phyloP scores from a whole-genome alignment of 2,113 vertebrate species.

The Lycocorax pyrrhopterus region DNA sequence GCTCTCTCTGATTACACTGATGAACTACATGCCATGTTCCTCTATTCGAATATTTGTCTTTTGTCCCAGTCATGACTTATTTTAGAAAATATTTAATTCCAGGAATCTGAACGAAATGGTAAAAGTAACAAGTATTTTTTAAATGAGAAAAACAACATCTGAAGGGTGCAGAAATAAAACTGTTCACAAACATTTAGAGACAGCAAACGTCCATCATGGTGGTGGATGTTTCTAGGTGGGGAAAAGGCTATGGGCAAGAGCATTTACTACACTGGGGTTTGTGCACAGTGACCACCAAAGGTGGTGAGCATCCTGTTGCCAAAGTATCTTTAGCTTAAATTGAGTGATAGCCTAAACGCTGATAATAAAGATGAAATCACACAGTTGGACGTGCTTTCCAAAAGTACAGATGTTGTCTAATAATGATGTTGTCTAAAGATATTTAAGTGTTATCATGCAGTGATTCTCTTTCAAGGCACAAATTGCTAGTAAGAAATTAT shows the following conservation, averaged over 20 bases:
- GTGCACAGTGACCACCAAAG: not conserved
- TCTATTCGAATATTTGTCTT: not conserved
- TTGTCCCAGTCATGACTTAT: not conserved
- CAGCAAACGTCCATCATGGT: fast-evolving
- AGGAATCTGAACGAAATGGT: not conserved
- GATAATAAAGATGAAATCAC: not conserved
- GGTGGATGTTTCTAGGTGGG: not conserved
- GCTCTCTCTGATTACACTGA: not conserved
- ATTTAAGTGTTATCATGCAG: not conserved
- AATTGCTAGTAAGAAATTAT: not conserved
- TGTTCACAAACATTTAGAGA: not conserved
- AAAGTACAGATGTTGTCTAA: not conserved
- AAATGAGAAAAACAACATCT: not conserved
- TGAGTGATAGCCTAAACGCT: not conserved
- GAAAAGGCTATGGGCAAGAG: not conserved
- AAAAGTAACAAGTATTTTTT: not conserved
- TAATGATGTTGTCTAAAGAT: not conserved
- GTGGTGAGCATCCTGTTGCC: not conserved
- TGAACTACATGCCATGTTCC: not conserved
- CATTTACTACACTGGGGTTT: not conserved
- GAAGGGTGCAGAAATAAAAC: not conserved
- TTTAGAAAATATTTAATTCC: not conserved
- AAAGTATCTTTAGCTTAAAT: not conserved
- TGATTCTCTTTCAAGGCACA: not conserved
- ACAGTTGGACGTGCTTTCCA: not conserved